A percentile compares a stretch with the other conserved stretches of the same genome.
Evolutionary conservation across 2,888 invertebrate genomes (phyloP).

Genomic region (Trileptium ribeirensis): DNA sequence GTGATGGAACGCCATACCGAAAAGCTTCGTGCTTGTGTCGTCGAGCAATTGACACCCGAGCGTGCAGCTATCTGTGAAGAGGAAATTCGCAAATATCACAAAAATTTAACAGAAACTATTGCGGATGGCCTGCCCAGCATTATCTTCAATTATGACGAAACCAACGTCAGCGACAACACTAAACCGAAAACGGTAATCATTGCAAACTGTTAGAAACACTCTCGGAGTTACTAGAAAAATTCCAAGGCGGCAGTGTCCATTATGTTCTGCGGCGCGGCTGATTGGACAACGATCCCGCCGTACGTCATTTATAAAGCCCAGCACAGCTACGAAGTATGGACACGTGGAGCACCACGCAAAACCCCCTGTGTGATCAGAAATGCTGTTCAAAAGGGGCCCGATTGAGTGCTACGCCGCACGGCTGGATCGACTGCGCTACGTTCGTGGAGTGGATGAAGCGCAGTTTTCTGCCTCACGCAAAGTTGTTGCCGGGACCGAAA

Average conservation of each 20-base stretch:
- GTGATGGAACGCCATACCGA: background rate
- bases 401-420: background rate
- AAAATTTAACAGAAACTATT: background rate
- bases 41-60: background rate
- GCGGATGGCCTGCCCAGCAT: background rate
- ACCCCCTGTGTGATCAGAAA: background rate
- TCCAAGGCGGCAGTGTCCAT: background rate
- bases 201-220: background rate
- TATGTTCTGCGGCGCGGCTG: background rate
- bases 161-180: background rate
- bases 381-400: background rate
- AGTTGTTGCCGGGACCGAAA: slow-evolving; percentile 44
- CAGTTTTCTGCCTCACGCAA: too few species aligned
- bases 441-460: too few species aligned
- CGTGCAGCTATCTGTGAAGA: background rate
- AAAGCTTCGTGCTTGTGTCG: background rate
- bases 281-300: background rate
- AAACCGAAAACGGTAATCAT: background rate
- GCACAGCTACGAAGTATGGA: background rate
- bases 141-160: background rate
- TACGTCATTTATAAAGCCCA: background rate
- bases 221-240: background rate
- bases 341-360: background rate
- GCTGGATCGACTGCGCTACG: too few species aligned
- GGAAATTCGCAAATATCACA: background rate